phyloP scores from a whole-genome alignment of 1,140 invertebrate genomes.

The Ptiloglossa arizonensis region DNA sequence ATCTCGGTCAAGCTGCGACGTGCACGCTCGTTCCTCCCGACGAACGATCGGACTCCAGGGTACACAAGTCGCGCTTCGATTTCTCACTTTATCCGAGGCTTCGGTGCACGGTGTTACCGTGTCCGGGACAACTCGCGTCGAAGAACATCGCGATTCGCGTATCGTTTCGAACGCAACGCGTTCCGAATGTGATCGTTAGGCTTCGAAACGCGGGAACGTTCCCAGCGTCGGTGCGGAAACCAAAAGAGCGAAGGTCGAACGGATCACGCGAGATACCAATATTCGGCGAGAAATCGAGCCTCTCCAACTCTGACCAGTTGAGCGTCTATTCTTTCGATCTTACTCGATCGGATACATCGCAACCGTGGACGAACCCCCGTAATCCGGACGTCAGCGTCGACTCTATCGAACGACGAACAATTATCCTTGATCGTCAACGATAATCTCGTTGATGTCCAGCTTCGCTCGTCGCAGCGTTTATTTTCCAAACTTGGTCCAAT shows the following conservation, averaged over 20 bases:
- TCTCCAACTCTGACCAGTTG: constrained; percentile 55
- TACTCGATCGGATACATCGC: constrained; percentile 72
- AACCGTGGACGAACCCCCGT: constrained; percentile 51
- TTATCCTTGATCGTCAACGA: constrained; percentile 61
- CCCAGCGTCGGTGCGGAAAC: constrained; percentile 20
- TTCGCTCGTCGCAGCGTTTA: constrained; percentile 18
- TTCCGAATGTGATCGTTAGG: neutral
- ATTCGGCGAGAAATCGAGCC: constrained; percentile 68
- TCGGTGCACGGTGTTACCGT: neutral
- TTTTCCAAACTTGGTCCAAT: constrained; percentile 29
- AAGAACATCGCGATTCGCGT: too few species aligned
- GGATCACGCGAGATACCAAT: constrained; percentile 73
- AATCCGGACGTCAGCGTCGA: constrained; percentile 69
- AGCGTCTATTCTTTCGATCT: constrained; percentile 71
- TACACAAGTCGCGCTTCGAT: too few species aligned
- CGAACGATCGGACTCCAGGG: neutral
- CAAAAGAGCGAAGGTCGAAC: constrained; percentile 52
- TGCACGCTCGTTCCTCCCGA: neutral
- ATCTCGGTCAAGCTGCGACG: neutral
- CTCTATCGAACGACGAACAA: constrained; percentile 51
- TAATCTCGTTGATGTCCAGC: constrained; percentile 37
- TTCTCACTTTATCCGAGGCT: neutral
- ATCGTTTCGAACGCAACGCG: too few species aligned
- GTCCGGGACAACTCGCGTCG: neutral
- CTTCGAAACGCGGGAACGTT: neutral